Evolutionary conservation across 2,888 invertebrate species (phyloP).

Genomic region (Ennomos fuscantarius): DNA sequence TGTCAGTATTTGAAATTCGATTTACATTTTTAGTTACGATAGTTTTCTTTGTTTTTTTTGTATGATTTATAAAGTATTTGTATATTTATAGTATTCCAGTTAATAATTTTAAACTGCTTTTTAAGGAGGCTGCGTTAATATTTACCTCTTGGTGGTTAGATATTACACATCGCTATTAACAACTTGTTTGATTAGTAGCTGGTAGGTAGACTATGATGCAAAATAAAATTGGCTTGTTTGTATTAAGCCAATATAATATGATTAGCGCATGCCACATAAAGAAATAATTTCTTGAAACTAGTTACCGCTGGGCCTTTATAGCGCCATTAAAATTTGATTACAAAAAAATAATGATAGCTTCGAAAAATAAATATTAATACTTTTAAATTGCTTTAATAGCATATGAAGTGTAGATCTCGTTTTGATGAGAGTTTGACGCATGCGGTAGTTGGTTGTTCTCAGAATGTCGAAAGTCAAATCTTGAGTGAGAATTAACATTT

Average conservation of each 20-base stretch:
- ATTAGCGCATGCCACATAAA: constrained; percentile 31
- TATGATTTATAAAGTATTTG: too few species aligned
- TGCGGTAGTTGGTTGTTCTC: background rate
- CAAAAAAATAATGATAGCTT: constrained; percentile 49
- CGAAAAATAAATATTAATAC: constrained; percentile 36
- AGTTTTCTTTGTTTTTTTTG: too few species aligned
- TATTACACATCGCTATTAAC: constrained; percentile 31
- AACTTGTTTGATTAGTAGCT: constrained; percentile 33
- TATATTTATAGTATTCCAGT: too few species aligned
- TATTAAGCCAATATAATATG: constrained; percentile 38
- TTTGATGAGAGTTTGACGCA: constrained; percentile 1
- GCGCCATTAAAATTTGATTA: constrained; percentile 48
- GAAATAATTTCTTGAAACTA: constrained; percentile 39
- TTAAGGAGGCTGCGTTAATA: background rate
- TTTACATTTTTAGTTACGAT: too few species aligned
- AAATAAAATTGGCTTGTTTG: constrained; percentile 44
- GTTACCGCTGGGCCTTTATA: constrained; percentile 36
- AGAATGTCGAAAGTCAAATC: too few species aligned
- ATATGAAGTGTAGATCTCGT: constrained; percentile 17
- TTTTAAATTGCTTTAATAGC: constrained; percentile 24
- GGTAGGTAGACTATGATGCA: constrained; percentile 36
- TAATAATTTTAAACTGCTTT: too few species aligned
- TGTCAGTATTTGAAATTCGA: too few species aligned
- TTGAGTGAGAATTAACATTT: too few species aligned
- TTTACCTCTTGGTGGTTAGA: constrained; percentile 3